phyloP scores from a whole-genome alignment of 2,888 invertebrate genomes.

The Melangyna quadrimaculata region DNA sequence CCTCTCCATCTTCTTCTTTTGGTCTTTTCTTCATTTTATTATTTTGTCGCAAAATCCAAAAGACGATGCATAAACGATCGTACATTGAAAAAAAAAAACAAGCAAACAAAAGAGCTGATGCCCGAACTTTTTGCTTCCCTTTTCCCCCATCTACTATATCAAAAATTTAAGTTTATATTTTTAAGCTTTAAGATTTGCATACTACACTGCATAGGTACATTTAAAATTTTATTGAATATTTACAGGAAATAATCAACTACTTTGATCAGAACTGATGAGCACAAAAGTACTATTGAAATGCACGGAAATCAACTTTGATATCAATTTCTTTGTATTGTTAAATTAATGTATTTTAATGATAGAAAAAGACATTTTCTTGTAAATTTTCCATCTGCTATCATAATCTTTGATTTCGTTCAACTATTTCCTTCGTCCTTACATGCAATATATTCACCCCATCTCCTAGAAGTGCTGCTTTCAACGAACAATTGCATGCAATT shows the following conservation, averaged over 20 bases:
- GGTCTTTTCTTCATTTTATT: no score
- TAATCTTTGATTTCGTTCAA: conserved; percentile 24
- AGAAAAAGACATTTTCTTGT: neutral
- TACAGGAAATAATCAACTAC: no score
- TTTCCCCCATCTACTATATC: neutral
- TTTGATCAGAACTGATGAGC: neutral
- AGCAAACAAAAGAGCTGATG: conserved; percentile 2
- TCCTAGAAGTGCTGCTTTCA: neutral
- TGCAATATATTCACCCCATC: neutral
- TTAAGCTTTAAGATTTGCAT: no score
- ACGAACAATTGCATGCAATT: conserved; percentile 62
- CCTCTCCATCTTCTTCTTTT: no score
- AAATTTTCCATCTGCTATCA: neutral
- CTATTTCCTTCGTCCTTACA: neutral
- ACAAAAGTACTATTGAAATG: neutral
- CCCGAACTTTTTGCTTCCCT: neutral
- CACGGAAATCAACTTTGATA: neutral
- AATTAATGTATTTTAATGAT: neutral
- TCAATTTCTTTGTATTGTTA: neutral
- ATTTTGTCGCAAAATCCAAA: no score
- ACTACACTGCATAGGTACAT: no score
- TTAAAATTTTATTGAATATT: no score
- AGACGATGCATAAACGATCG: no score
- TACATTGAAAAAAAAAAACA: no score
- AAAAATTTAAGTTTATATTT: neutral